phyloP scores from a whole-genome alignment of 2,888 invertebrate species.

The Mycalesis mineus region DNA sequence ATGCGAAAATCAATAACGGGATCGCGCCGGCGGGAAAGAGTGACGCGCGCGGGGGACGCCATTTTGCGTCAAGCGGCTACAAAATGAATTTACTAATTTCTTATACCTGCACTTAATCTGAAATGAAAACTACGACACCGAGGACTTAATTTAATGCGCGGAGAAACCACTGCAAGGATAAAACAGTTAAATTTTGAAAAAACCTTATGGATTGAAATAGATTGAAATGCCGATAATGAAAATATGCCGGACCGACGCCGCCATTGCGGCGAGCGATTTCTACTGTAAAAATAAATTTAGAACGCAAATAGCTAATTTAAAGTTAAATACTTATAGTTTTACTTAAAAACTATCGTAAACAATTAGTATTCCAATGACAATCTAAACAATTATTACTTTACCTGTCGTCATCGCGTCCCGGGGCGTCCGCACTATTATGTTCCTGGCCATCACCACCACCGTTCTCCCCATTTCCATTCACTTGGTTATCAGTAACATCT shows the following conservation, averaged over 20 bases:
- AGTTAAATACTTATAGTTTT: slow-evolving; percentile 20
- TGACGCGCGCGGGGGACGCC: slow-evolving; percentile 72
- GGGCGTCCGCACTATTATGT: slow-evolving; percentile 85
- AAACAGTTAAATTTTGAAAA: slow-evolving; percentile 69
- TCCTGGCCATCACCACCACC: slow-evolving; percentile 84
- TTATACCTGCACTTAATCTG: slow-evolving; percentile 58
- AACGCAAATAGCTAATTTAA: slow-evolving; percentile 35
- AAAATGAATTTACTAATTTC: slow-evolving; percentile 51
- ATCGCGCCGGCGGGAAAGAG: slow-evolving; percentile 63
- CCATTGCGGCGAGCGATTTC: slow-evolving; percentile 59
- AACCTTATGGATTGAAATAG: slow-evolving; percentile 61
- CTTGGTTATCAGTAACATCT: slow-evolving; percentile 85
- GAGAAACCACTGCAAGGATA: slow-evolving; percentile 57
- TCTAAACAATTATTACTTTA: slow-evolving; percentile 46
- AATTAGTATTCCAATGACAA: background rate
- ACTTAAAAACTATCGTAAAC: slow-evolving; percentile 5
- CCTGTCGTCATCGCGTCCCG: slow-evolving; percentile 90
- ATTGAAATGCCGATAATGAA: slow-evolving; percentile 60
- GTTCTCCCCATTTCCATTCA: slow-evolving; percentile 79
- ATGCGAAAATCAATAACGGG: slow-evolving; percentile 57
- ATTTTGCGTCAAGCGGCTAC: slow-evolving; percentile 74
- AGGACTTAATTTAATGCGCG: slow-evolving; percentile 50
- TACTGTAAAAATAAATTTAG: slow-evolving; percentile 51
- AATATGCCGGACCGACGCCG: slow-evolving; percentile 68
- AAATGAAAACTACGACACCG: slow-evolving; percentile 68